A percentile compares a stretch with the other conserved stretches of the same genome.
Conservation (phyloP, 2,797 vertebrate genomes). For the Denticeps clupeoides region DNA sequence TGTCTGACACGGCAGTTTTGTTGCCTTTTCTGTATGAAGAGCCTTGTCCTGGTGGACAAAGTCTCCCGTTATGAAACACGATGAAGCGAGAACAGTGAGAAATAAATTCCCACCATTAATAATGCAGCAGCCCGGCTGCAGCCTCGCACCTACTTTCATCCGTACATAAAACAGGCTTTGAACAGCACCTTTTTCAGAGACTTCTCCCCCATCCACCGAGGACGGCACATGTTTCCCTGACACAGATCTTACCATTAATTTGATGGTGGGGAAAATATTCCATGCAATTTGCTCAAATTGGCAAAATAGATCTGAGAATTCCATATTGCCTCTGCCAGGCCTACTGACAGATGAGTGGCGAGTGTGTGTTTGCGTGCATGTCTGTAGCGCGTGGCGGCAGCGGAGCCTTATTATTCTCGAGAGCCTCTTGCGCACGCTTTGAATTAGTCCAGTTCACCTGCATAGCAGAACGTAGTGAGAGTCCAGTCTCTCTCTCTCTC, state of each 20-base stretch:
- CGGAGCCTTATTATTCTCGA: not conserved
- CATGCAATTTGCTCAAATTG: not conserved
- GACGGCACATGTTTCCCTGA: not conserved
- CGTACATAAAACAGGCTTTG: constrained; percentile 5
- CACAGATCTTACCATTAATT: not conserved
- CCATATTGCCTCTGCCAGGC: not conserved
- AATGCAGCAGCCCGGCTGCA: not conserved
- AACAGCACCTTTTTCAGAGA: constrained; percentile 2
- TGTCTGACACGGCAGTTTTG: constrained; percentile 9
- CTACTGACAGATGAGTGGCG: not conserved
- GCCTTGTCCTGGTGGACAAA: no score
- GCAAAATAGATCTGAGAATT: not conserved
- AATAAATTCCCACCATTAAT: constrained; percentile 5
- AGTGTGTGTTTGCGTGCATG: not conserved
- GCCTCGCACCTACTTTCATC: not conserved
- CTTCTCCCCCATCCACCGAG: not conserved
- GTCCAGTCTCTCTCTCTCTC: no score
- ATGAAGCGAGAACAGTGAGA: not conserved
- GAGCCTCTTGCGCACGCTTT: not conserved
- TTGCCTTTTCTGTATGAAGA: no score
- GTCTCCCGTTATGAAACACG: not conserved
- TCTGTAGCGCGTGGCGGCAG: not conserved
- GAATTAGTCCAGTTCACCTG: constrained; percentile 1
- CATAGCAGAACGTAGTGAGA: no score
- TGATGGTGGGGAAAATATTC: not conserved